Evolutionary conservation across 2,797 vertebrate species (phyloP), one percentile per base, ranked within the genome.

Genomic region (Sebastes kiyomatsui): DNA sequence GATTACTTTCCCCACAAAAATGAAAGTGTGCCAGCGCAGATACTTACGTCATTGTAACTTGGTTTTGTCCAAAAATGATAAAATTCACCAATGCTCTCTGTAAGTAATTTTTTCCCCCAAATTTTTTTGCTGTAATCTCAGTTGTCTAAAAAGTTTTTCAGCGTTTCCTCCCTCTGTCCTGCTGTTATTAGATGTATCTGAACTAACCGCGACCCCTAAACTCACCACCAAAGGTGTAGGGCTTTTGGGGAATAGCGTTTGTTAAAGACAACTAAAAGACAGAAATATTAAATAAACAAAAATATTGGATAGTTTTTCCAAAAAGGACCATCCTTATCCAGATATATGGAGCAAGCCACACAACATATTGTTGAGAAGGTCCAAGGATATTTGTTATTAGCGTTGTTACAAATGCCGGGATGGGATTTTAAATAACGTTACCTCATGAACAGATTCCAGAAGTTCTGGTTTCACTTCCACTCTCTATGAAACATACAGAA

Each of bases 251-350:
- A 49, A 20, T 49, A 49, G 0, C 0, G 16, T 49, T 49, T 0
- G 1, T 49, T 42, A 16, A 3, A 42, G 38, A 7, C 6, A 0
- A 0, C 0, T 42, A 7, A 49, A 49, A 49, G 42, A 49, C 42
- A 49, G 42, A 49, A 49, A 49, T 49, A 49, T 49, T 49, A 20
- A 49, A 49, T 42, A 42, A 42, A 49, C 1, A 8, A 20, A 0
- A 4, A 49, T 49, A 49, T 49, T 20, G 42, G 49, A 54, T 54
- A 54, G 20, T 54, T 54, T 54, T 22, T 0, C 9, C 20, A 49
- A 49, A 49, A 49, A 49, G 42, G 16, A 20, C 18, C 42, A 49
- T 49, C 16, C 42, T 54, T n/a, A 54, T n/a, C 49, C 0, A 54
- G 49, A 11, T 54, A 54, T 54, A n/a, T 1, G 0, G 49, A 54